A percentile compares a stretch with the other conserved stretches of the same genome.
phyloP scores from a whole-genome alignment of 2,113 vertebrate species.

The Microcebus murinus region DNA sequence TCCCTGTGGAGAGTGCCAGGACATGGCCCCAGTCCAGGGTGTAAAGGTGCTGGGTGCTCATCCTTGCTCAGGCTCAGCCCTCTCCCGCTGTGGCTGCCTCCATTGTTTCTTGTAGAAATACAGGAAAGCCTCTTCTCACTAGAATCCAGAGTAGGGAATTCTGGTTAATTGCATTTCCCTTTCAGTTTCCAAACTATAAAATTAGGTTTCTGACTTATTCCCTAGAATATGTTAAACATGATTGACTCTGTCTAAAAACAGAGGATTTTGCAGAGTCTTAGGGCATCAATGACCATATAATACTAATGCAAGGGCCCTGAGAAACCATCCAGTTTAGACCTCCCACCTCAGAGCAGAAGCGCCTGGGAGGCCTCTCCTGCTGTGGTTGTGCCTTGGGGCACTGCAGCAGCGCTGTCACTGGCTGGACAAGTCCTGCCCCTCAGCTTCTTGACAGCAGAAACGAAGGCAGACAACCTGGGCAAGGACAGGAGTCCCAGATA shows the following conservation, averaged over 20 bases:
- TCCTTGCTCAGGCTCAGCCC: background rate
- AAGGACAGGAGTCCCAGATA: background rate
- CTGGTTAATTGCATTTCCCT: background rate
- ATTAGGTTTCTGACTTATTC: conserved; percentile 21
- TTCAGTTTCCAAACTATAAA: conserved; percentile 9
- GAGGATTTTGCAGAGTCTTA: background rate
- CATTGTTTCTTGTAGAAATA: background rate
- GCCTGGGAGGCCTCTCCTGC: background rate
- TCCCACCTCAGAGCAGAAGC: background rate
- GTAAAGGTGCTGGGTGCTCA: background rate
- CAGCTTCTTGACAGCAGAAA: background rate
- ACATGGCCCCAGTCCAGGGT: background rate
- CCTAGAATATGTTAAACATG: background rate
- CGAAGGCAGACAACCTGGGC: background rate
- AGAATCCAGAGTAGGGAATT: background rate
- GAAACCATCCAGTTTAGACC: background rate
- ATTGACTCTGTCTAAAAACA: conserved; percentile 45
- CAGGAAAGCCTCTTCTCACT: background rate
- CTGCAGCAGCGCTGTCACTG: background rate
- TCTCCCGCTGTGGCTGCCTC: background rate
- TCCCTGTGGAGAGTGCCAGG: background rate
- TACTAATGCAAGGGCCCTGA: background rate
- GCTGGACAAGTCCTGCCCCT: background rate
- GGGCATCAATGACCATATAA: background rate
- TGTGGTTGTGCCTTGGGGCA: background rate